Percentiles rank a stretch among this genome's conserved stretches.
phyloP scores from a whole-genome alignment of 2,888 invertebrate species.

The Adelphocoris suturalis region DNA sequence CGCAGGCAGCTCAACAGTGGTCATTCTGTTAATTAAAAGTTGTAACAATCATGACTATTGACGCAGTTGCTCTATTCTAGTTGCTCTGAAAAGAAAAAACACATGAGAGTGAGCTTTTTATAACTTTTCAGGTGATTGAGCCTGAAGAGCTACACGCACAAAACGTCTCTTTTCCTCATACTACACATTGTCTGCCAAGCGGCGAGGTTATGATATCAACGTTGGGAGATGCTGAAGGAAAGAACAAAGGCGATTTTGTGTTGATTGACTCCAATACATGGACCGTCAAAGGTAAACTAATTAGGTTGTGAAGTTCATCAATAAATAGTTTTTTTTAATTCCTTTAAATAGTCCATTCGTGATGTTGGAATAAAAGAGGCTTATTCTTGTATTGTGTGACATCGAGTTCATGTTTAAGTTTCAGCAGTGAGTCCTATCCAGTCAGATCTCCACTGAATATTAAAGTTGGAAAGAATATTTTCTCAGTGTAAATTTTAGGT shows the following conservation, averaged over 20 bases:
- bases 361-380: too few relatives aligned
- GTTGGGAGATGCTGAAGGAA: slow-evolving; percentile 93
- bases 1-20: background rate
- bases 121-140: slow-evolving; percentile 85
- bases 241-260: slow-evolving; percentile 92
- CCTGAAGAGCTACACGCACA: slow-evolving; percentile 87
- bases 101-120: background rate
- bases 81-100: too few relatives aligned
- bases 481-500: too few relatives aligned
- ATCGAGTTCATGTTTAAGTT: too few relatives aligned
- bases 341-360: too few relatives aligned
- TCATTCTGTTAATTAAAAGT: background rate
- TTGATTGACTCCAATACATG: slow-evolving; percentile 91
- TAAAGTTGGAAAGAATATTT: too few relatives aligned
- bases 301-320: background rate
- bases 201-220: slow-evolving; percentile 97
- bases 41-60: background rate
- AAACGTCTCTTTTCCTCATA: slow-evolving; percentile 93
- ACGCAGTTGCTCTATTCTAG: background rate
- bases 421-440: too few relatives aligned
- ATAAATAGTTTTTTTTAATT: background rate
- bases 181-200: slow-evolving; percentile 93
- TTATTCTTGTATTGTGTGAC: too few relatives aligned
- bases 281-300: slow-evolving; percentile 82
- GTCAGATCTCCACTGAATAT: too few relatives aligned